Percentiles rank a stretch among this genome's conserved stretches.
Evolutionary conservation across 1,140 invertebrate species (phyloP).

Genomic region (Meloidogyne exigua): DNA sequence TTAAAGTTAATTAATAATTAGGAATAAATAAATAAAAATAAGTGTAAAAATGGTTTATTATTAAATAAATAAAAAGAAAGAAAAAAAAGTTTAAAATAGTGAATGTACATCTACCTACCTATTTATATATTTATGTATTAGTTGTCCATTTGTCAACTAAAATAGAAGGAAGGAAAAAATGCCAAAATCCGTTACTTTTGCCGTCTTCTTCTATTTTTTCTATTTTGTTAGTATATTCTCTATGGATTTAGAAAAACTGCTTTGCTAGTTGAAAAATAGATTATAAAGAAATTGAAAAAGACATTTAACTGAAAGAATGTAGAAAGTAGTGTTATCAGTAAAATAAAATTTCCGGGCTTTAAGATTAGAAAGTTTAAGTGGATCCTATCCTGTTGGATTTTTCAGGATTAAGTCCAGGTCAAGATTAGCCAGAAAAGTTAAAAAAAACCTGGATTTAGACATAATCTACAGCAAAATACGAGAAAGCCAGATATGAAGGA

Average conservation of each 20-base stretch:
- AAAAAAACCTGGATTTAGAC: no score
- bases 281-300: not conserved
- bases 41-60: not conserved
- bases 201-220: not conserved
- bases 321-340: no score
- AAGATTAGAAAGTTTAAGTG: no score
- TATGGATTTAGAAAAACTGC: not conserved
- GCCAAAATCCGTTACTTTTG: constrained; percentile 1
- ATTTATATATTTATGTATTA: not conserved
- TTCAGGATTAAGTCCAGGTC: no score
- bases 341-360: no score
- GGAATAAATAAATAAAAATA: no score
- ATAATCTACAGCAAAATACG: no score
- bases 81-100: not conserved
- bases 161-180: not conserved
- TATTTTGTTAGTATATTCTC: not conserved
- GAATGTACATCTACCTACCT: not conserved
- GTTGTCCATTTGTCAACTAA: not conserved
- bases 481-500: no score
- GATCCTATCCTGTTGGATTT: no score
- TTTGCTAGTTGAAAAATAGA: not conserved
- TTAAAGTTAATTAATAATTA: no score
- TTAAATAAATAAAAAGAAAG: not conserved
- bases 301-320: not conserved
- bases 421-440: no score